These are phyloP conservation scores for Drosophila santomea DNA, from an alignment of 1,140 invertebrate genomes.

Conservation along the genomic window DNA sequence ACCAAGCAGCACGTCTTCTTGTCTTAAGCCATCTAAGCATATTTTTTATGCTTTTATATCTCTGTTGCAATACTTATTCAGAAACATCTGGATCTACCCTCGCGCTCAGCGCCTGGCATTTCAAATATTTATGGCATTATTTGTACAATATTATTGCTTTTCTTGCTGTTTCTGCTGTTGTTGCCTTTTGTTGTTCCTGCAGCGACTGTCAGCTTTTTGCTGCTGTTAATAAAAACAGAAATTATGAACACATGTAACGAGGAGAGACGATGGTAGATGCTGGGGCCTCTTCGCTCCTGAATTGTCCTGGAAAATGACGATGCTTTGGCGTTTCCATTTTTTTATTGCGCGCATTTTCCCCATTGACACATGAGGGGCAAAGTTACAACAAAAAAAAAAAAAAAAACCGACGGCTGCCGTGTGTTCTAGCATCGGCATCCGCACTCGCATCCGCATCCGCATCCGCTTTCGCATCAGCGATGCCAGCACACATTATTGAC, in stretches of 20 bases:
- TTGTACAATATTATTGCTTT: conserved; percentile 60
- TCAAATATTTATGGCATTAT: conserved; percentile 59
- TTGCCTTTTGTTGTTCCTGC: conserved; percentile 10
- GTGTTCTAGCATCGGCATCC: conserved; percentile 25
- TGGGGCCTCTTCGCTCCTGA: conserved; percentile 15
- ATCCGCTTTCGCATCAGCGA: conserved; percentile 19
- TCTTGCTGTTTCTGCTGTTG: conserved; percentile 10
- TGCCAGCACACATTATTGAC: conserved; percentile 66
- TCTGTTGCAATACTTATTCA: background rate
- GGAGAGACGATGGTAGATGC: background rate
- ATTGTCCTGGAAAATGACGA: conserved; percentile 67
- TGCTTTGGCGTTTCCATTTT: conserved; percentile 60
- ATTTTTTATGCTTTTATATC: no score
- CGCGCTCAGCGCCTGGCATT: conserved; percentile 17
- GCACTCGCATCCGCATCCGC: background rate
- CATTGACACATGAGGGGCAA: conserved; percentile 63
- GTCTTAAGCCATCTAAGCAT: no score
- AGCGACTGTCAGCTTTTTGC: conserved; percentile 22
- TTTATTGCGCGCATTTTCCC: conserved; percentile 49
- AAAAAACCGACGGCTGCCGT: conserved; percentile 32
- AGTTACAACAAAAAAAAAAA: no score
- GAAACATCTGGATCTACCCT: background rate
- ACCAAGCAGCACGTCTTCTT: no score
- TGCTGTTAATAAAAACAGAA: conserved; percentile 62
- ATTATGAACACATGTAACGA: conserved; percentile 57